Percentiles rank a stretch among this genome's conserved stretches.
phyloP scores from a whole-genome alignment of 2,113 vertebrate genomes.

The Gnathochromis pfefferi region DNA sequence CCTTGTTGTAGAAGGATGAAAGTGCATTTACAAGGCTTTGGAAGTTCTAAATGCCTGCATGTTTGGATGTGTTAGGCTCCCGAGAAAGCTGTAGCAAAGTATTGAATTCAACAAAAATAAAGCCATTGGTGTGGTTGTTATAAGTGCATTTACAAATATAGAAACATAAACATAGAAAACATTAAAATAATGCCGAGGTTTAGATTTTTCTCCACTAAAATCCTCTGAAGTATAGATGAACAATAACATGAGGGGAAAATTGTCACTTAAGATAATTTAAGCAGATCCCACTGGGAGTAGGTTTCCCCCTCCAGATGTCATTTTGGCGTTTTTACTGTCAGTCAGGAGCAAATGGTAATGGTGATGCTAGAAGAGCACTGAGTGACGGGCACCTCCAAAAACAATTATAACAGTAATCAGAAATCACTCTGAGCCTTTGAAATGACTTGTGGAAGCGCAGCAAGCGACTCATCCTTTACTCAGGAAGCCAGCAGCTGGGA shows the following conservation, averaged over 20 bases:
- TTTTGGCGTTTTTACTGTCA: conserved; percentile 44
- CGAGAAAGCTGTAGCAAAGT: not conserved
- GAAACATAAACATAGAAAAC: not conserved
- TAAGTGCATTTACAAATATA: not conserved
- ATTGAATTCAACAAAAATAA: not conserved
- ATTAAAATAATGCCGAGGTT: not conserved
- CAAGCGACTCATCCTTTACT: conserved; percentile 60
- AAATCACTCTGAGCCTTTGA: conserved; percentile 40
- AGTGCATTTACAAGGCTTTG: not conserved
- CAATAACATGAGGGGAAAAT: not conserved
- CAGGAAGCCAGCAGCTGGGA: conserved; percentile 76
- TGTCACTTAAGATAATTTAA: not conserved
- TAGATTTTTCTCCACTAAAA: not conserved
- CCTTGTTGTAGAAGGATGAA: not conserved
- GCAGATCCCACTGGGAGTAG: not conserved
- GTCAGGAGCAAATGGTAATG: conserved; percentile 25
- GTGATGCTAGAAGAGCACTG: not conserved
- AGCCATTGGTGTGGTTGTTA: not conserved
- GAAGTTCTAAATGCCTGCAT: not conserved
- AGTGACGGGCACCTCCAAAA: not conserved
- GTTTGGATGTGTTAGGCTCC: not conserved
- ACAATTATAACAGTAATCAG: not conserved
- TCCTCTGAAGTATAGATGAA: not conserved
- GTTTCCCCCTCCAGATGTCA: not conserved
- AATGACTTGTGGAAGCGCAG: conserved; percentile 76